These are phyloP conservation scores for Antheraea assamensis DNA, from an alignment of 2,888 invertebrate species.

Conservation along the genomic window DNA sequence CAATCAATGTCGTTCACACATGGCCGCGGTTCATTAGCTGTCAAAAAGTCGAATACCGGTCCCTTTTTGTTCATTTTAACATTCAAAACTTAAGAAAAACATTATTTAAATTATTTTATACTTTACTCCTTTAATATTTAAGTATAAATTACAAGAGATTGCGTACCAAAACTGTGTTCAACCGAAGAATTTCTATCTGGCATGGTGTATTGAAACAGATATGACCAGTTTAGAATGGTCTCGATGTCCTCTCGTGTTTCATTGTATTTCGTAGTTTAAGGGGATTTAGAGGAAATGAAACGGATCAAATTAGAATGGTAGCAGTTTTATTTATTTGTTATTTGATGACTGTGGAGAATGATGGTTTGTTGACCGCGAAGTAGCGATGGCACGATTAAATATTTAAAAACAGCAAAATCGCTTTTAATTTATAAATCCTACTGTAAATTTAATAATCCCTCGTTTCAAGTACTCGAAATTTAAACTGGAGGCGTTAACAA, in stretches of 20 bases:
- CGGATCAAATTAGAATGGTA: slow-evolving; percentile 40
- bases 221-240: slow-evolving; percentile 14
- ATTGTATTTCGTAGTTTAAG: slow-evolving; percentile 21
- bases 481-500: too few relatives aligned
- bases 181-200: slow-evolving; percentile 34
- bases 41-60: slow-evolving; percentile 45
- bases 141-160: slow-evolving; percentile 28
- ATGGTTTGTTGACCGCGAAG: slow-evolving; percentile 13
- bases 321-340: slow-evolving; percentile 23
- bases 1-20: slow-evolving; percentile 32
- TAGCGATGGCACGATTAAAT: neutral
- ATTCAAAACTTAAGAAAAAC: slow-evolving; percentile 31
- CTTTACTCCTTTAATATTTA: slow-evolving; percentile 32
- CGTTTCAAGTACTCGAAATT: too few relatives aligned
- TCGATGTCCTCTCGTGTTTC: slow-evolving; percentile 1
- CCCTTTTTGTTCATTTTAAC: slow-evolving; percentile 40
- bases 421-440: neutral
- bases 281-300: slow-evolving; percentile 38
- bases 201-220: slow-evolving; percentile 23
- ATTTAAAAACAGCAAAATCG: neutral
- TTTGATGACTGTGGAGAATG: slow-evolving; percentile 12
- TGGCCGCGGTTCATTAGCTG: slow-evolving; percentile 46
- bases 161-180: slow-evolving; percentile 29
- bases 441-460: too few relatives aligned
- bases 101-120: slow-evolving; percentile 28